A percentile compares a stretch with the other conserved stretches of the same genome.
These are phyloP conservation scores for Sipha maydis DNA, from an alignment of 2,888 invertebrate species.

Conservation along the genomic window DNA sequence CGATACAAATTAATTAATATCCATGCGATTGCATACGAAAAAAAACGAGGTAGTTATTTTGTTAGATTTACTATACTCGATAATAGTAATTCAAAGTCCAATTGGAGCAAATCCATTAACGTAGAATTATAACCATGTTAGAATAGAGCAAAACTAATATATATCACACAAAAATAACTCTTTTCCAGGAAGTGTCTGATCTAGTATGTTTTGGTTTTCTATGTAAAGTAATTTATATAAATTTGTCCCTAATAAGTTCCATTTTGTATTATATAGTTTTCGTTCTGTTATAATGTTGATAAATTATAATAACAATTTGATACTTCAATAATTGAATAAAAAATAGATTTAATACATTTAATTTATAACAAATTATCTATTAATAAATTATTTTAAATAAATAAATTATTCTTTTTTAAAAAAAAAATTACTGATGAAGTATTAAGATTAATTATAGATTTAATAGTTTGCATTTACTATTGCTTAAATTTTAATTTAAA, in stretches of 20 bases:
- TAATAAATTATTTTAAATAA: background rate
- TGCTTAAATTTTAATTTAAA: too few species aligned
- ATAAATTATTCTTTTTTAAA: background rate
- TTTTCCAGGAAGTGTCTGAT: too few species aligned
- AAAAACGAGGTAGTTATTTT: conserved; percentile 98
- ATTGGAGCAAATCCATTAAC: conserved; percentile 3
- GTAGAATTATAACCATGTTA: background rate
- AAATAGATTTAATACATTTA: background rate
- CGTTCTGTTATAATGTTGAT: background rate
- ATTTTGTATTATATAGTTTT: too few species aligned
- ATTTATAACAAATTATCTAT: background rate
- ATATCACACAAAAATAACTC: background rate
- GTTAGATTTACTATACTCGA: conserved; percentile 71
- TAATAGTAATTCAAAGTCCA: conserved; percentile 32
- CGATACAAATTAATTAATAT: conserved; percentile 93
- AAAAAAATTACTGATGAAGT: too few species aligned
- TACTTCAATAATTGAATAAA: conserved; percentile 2
- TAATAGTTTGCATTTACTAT: too few species aligned
- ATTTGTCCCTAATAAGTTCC: too few species aligned
- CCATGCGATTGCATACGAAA: conserved; percentile 91
- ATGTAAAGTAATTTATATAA: too few species aligned
- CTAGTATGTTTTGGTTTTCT: too few species aligned
- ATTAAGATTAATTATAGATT: too few species aligned
- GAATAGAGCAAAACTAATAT: background rate
- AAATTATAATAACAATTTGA: too few species aligned